phyloP scores from a whole-genome alignment of 2,888 invertebrate genomes.

The Drosophila niveifrons region DNA sequence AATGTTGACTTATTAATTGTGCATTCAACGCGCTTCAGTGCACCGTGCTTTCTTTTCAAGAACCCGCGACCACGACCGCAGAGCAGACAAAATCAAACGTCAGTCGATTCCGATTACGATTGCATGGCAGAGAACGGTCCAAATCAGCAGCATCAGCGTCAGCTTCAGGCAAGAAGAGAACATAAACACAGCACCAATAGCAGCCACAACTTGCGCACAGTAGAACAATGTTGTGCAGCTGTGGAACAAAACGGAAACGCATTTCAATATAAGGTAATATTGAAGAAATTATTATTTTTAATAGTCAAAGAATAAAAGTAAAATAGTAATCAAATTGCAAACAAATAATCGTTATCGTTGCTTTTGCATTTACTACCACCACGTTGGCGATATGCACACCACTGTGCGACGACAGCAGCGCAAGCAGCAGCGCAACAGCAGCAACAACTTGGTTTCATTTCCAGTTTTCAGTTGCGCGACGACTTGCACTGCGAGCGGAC shows the following conservation, averaged over 20 bases:
- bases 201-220: slow-evolving; percentile 34
- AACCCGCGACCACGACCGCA: slow-evolving; percentile 35
- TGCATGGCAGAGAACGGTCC: slow-evolving; percentile 55
- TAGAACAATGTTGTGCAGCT: neutral
- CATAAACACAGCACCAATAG: slow-evolving; percentile 51
- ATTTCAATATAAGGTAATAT: neutral
- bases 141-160: slow-evolving; percentile 50
- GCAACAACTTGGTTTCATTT: slow-evolving; percentile 68
- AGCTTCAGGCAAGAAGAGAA: slow-evolving; percentile 53
- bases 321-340: neutral
- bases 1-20: slow-evolving; percentile 19
- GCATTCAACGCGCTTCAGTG: slow-evolving; percentile 27
- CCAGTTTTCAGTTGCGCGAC: slow-evolving; percentile 80
- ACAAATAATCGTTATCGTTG: no score
- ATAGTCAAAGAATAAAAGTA: neutral
- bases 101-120: slow-evolving; percentile 45
- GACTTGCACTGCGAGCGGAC: slow-evolving; percentile 78
- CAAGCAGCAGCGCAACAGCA: slow-evolving; percentile 37
- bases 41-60: slow-evolving; percentile 32
- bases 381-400: neutral
- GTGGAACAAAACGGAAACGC: neutral
- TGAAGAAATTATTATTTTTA: neutral
- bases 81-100: slow-evolving; percentile 51
- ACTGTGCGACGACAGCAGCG: slow-evolving; percentile 52
- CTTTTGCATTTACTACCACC: neutral